These are phyloP conservation scores for Henicopernis longicauda DNA, from an alignment of 2,113 vertebrate species.

Conservation along the genomic window DNA sequence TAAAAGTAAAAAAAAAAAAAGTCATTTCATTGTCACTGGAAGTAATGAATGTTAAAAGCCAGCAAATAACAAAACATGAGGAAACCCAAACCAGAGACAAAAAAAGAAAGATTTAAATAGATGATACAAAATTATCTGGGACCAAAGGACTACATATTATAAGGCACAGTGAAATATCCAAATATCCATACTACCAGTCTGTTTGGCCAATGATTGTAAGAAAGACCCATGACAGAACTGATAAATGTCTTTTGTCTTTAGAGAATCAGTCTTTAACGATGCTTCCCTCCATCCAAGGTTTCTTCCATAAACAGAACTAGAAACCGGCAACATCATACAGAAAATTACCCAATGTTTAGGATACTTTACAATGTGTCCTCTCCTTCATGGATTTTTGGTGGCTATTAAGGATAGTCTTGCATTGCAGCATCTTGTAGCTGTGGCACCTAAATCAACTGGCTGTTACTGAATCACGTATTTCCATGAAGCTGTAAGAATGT, in stretches of 20 bases:
- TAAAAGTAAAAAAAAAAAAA: not conserved
- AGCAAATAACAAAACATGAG: not conserved
- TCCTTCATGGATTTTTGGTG: not conserved
- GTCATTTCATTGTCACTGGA: not conserved
- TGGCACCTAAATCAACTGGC: not conserved
- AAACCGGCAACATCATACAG: not conserved
- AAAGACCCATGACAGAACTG: not conserved
- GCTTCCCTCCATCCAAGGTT: not conserved
- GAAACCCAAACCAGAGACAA: not conserved
- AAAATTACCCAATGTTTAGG: not conserved
- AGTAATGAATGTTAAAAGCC: not conserved
- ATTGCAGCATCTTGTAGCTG: not conserved
- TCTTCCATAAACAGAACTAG: not conserved
- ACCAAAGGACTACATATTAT: not conserved
- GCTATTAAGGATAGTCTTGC: not conserved
- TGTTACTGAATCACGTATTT: not conserved
- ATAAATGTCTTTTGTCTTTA: not conserved
- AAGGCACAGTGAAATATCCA: not conserved
- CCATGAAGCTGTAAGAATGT: not conserved
- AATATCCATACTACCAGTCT: not conserved
- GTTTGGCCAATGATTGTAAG: not conserved
- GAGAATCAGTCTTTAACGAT: not conserved
- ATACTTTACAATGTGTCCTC: not conserved
- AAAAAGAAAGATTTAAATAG: not conserved
- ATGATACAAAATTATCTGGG: not conserved